Base-by-base conservation (phyloP, 2,113 vertebrate species). In the Pagrus major region DNA sequence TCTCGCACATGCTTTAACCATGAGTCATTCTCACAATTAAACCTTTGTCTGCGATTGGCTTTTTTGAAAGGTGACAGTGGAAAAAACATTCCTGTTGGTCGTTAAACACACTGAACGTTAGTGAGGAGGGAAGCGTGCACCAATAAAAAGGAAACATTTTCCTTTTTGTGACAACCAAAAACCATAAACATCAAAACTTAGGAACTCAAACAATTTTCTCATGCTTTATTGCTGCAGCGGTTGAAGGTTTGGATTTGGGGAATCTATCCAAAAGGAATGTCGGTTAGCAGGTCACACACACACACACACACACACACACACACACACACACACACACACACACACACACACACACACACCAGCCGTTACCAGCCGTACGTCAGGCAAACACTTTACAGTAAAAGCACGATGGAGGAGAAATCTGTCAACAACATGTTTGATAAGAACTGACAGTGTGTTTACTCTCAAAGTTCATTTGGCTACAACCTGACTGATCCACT, bases 381-480 rank as follows among this genome's bases (percentile, higher is more conserved):
- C 18, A 77, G 46, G 18, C 31, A n/a, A n/a, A n/a, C 29, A 41
- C 58, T 39, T 14, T 42, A 29, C 85, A 71, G 49, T 54, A 20
- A 55, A 71, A 76, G 29, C 33, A 20, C 1, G 39, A 39, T 12
- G 37, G 12, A 29, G 35, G 42, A 65, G 9, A 20, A 6, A 46
- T 84, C 27, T 33, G 74, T 59, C 72, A 86, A 61, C 54, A 68
- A 25, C 31, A 37, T 0, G 3, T 20, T 14, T 80, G 49, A 76
- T 66, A 54, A 78, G 51, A 25, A 11, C n/a, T 11, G 49, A 78
- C 58, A 37, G 52, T 11, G 3, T 59, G 58, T 76, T 82, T 55
- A 21, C 46, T 52, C 44, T 71, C 44, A 60, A 37, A 27, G 11
- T 6, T 71, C 9, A 37, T 39, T 61, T 47, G 23, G 18, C 10